phyloP scores from a whole-genome alignment of 2,113 vertebrate species.

The Chloroceryle aenea region DNA sequence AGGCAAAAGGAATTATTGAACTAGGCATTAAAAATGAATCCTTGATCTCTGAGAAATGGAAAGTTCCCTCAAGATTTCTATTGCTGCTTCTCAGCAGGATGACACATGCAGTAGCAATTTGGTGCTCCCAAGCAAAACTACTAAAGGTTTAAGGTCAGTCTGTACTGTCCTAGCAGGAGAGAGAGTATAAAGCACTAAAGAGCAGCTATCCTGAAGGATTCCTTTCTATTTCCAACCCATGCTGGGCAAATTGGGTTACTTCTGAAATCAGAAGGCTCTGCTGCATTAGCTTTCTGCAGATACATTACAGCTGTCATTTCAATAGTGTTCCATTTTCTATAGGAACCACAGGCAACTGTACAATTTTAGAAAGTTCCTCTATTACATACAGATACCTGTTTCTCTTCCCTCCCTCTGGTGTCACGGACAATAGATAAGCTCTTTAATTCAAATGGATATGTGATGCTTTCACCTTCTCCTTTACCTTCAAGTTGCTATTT shows the following conservation, averaged over 20 bases:
- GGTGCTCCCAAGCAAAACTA: conserved; percentile 26
- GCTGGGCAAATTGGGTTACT: not conserved
- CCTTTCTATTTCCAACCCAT: conserved; percentile 8
- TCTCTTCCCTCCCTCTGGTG: not conserved
- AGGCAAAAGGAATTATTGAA: not conserved
- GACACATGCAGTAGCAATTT: conserved; percentile 1
- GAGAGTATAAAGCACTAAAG: not conserved
- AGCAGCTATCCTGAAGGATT: not conserved
- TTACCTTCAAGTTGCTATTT: conserved; percentile 40
- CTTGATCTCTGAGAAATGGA: not conserved
- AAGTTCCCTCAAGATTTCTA: conserved; percentile 13
- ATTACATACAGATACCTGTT: not conserved
- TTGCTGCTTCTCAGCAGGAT: conserved; percentile 31
- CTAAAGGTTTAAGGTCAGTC: not conserved
- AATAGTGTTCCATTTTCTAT: conserved; percentile 26
- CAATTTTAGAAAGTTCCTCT: not conserved
- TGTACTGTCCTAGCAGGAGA: not conserved
- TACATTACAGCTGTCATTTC: not conserved
- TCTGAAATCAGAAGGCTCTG: not conserved
- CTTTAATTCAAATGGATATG: not conserved
- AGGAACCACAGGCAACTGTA: not conserved
- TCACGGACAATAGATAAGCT: conserved; percentile 15
- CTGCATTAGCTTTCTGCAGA: not conserved
- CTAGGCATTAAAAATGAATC: not conserved
- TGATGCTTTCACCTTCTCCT: not conserved